phyloP scores from a whole-genome alignment of 2,113 vertebrate genomes.

The Marmota monax region DNA sequence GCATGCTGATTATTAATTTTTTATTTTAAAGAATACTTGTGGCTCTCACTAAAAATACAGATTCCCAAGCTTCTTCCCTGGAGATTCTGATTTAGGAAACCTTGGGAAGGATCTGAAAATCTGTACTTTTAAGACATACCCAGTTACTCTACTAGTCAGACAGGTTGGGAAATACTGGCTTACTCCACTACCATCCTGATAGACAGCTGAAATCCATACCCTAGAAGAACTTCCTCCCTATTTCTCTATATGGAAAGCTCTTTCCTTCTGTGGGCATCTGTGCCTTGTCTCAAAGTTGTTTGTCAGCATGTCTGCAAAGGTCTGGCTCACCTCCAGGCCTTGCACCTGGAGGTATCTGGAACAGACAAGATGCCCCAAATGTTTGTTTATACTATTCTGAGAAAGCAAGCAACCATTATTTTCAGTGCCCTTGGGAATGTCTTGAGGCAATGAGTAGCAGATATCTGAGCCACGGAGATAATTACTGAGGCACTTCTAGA shows the following conservation, averaged over 20 bases:
- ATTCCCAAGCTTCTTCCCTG: neutral
- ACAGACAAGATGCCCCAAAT: neutral
- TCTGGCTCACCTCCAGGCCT: neutral
- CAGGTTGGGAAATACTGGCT: neutral
- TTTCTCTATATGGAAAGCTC: neutral
- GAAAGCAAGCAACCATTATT: neutral
- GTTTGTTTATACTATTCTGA: slow-evolving; percentile 2
- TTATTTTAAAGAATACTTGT: neutral
- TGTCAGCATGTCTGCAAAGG: neutral
- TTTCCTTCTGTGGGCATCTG: neutral
- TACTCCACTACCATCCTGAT: neutral
- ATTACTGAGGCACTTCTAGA: neutral
- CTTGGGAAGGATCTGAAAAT: neutral
- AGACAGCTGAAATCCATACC: neutral
- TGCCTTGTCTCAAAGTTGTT: neutral
- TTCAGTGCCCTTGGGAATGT: neutral
- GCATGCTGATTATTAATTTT: neutral
- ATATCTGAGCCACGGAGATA: neutral
- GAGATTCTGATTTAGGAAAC: slow-evolving; percentile 23
- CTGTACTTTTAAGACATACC: slow-evolving; percentile 4
- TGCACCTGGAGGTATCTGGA: neutral
- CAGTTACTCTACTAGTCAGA: neutral
- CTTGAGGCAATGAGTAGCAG: neutral
- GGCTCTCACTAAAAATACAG: slow-evolving; percentile 19
- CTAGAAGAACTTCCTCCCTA: neutral